A percentile compares a stretch with the other conserved stretches of the same genome.
Evolutionary conservation across 2,888 invertebrate species (phyloP).

Genomic region (Trachelus tabidus): DNA sequence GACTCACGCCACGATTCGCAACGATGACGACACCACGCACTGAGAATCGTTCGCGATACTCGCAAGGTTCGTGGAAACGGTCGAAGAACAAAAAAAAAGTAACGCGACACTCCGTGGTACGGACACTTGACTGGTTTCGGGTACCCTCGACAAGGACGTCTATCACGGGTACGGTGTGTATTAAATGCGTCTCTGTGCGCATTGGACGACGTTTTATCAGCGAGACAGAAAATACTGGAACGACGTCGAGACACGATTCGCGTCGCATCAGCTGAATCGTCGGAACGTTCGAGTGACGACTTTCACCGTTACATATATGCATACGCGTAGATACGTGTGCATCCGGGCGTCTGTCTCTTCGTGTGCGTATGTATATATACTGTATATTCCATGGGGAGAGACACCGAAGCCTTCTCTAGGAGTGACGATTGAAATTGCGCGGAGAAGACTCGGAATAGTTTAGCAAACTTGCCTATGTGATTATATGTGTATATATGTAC

Average conservation of each 20-base stretch:
- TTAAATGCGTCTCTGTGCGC: background rate
- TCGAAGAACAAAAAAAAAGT: background rate
- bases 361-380: background rate
- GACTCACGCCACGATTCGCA: background rate
- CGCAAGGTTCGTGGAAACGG: background rate
- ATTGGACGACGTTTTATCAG: background rate
- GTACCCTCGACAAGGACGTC: background rate
- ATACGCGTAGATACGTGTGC: background rate
- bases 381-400: background rate
- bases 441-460: background rate
- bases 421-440: background rate
- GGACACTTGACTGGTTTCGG: background rate
- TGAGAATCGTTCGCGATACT: background rate
- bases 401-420: background rate
- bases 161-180: background rate
- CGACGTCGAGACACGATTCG: background rate
- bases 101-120: background rate
- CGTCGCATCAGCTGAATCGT: background rate
- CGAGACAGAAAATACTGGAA: background rate
- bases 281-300: background rate
- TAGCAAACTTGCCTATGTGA: background rate
- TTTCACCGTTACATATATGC: background rate
- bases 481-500: background rate
- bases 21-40: background rate
- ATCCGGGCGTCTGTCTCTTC: background rate